Conservation (phyloP, 2,113 vertebrate genomes). For the Penelope pileata region DNA sequence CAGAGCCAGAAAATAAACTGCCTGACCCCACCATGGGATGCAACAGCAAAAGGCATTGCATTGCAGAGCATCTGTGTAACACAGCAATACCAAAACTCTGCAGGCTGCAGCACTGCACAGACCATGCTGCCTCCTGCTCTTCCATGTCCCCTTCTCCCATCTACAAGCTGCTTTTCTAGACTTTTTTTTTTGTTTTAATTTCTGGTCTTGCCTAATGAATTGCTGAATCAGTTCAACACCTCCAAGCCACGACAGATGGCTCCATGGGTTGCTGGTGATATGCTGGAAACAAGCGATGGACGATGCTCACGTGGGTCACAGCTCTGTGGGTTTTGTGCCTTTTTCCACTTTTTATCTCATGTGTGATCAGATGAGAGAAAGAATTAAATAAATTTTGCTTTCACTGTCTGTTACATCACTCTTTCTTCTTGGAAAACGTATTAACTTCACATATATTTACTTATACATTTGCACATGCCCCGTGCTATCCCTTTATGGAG, state of each 20-base stretch:
- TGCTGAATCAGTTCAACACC: constrained; percentile 14
- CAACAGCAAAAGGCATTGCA: neutral
- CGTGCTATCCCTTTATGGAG: neutral
- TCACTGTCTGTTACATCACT: constrained; percentile 59
- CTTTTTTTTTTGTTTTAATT: neutral
- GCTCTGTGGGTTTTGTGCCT: neutral
- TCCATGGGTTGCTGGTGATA: neutral
- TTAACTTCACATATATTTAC: neutral
- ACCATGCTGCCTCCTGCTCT: neutral
- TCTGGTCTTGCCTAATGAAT: constrained; percentile 31
- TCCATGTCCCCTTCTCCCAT: neutral
- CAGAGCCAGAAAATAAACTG: neutral
- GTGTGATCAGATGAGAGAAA: constrained; percentile 8
- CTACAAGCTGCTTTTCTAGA: neutral
- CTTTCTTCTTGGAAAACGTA: constrained; percentile 43
- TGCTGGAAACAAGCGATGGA: constrained; percentile 6
- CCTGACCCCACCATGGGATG: fast-evolving
- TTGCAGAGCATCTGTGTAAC: neutral
- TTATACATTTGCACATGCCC: neutral
- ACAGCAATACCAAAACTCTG: neutral
- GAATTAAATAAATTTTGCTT: neutral
- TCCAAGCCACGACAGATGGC: constrained; percentile 31
- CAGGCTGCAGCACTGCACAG: fast-evolving
- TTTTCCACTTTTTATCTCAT: constrained; percentile 31
- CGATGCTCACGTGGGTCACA: neutral